Evolutionary conservation across 2,797 vertebrate species (phyloP).

Genomic region (Mus caroli): DNA sequence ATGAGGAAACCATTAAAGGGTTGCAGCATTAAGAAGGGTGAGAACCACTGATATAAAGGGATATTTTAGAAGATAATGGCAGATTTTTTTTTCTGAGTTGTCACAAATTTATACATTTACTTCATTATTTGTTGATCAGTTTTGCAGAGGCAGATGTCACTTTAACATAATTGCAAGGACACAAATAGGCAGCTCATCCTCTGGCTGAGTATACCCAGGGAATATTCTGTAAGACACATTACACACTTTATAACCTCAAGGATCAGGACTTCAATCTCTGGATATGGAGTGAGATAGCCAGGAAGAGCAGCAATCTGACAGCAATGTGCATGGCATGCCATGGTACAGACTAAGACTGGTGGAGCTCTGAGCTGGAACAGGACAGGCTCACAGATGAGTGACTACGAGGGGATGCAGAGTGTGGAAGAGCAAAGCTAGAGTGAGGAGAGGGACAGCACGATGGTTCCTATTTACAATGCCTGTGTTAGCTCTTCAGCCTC

Average conservation of each 20-base stretch:
- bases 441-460: rapidly evolving
- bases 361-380: not conserved
- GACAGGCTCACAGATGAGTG: not conserved
- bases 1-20: not conserved
- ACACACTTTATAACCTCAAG: not conserved
- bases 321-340: not conserved
- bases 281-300: not conserved
- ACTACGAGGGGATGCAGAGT: rapidly evolving
- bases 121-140: slow-evolving; percentile 6
- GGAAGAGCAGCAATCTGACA: not conserved
- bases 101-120: not conserved
- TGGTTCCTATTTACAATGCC: rapidly evolving
- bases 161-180: not conserved
- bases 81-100: not conserved
- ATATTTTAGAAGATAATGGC: not conserved
- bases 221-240: not conserved
- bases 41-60: not conserved
- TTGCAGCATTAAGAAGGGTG: not conserved
- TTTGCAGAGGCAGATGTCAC: not conserved
- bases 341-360: not conserved
- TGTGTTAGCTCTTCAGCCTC: not conserved
- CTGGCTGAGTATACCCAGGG: not conserved
- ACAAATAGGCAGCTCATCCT: not conserved
- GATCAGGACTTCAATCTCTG: not conserved
- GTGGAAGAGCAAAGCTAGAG: not conserved